A percentile compares a stretch with the other conserved stretches of the same genome.
Evolutionary conservation across 1,140 invertebrate species (phyloP).

Genomic region (Tetragnatha versicolor): DNA sequence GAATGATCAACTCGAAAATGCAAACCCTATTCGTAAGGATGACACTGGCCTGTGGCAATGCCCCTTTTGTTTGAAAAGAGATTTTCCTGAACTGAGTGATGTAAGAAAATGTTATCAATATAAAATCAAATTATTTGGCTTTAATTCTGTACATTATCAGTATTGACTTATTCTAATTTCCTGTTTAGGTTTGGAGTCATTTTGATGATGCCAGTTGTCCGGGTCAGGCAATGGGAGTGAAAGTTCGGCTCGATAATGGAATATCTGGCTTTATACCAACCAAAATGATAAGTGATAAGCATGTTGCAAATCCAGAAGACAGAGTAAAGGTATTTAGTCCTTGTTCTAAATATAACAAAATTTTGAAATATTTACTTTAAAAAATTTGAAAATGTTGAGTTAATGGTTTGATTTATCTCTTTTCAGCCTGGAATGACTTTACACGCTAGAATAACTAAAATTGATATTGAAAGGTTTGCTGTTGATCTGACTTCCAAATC

Average conservation of each 20-base stretch:
- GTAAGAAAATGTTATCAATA: constrained; percentile 67
- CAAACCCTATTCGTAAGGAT: constrained; percentile 92
- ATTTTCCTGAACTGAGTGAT: constrained; percentile 93
- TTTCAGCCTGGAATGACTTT: constrained; percentile 80
- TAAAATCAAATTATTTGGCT: too few species aligned
- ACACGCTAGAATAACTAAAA: constrained; percentile 92
- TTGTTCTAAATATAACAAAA: neutral
- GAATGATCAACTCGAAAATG: constrained; percentile 91
- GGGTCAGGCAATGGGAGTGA: constrained; percentile 92
- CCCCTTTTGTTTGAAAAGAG: constrained; percentile 94
- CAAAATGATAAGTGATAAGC: constrained; percentile 93
- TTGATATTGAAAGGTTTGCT: constrained; percentile 92
- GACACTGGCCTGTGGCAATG: constrained; percentile 96
- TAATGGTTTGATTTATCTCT: constrained; percentile 42
- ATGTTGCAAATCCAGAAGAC: constrained; percentile 91
- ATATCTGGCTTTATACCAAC: constrained; percentile 93
- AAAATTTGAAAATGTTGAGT: neutral
- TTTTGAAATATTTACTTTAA: neutral
- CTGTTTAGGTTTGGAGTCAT: constrained; percentile 92
- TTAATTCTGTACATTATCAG: too few species aligned
- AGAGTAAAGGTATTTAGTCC: constrained; percentile 72
- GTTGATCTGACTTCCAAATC: constrained; percentile 93
- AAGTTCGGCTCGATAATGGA: constrained; percentile 90
- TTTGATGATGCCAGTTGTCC: constrained; percentile 95
- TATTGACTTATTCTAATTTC: too few species aligned